Percentiles rank a stretch among this genome's conserved stretches.
Evolutionary conservation across 2,797 vertebrate genomes (phyloP).

Genomic region (Rhodeus uyekii): DNA sequence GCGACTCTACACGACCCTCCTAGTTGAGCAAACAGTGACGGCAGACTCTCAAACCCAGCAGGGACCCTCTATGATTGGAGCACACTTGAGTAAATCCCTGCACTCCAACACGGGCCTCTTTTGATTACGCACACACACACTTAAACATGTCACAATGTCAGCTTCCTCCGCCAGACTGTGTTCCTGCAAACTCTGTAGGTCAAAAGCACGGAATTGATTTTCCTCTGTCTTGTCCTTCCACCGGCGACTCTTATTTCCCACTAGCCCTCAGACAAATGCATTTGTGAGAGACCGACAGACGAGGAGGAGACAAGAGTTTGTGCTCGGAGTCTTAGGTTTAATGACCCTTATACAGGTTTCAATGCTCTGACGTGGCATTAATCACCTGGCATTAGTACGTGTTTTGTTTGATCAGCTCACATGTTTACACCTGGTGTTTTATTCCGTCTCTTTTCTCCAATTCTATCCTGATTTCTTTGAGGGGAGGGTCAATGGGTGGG

Average conservation of each 20-base stretch:
- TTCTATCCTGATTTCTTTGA: no score
- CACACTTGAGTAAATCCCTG: constrained; percentile 5
- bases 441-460: no score
- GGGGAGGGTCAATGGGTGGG: no score
- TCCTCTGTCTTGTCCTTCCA: not conserved
- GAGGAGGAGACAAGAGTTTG: not conserved
- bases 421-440: no score
- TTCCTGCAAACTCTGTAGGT: constrained; percentile 3
- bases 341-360: not conserved
- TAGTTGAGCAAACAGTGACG: constrained; percentile 41
- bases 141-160: constrained; percentile 26
- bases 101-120: not conserved
- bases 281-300: not conserved
- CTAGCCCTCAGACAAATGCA: constrained; percentile 3
- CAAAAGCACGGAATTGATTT: constrained; percentile 27
- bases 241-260: constrained; percentile 34
- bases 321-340: not conserved
- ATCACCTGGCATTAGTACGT: not conserved
- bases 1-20: constrained; percentile 29
- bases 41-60: constrained; percentile 18
- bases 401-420: no score
- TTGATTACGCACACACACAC: not conserved
- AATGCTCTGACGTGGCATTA: constrained; percentile 3
- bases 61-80: not conserved
- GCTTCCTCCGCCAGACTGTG: not conserved